A percentile compares a stretch with the other conserved stretches of the same genome.
Evolutionary conservation across 1,140 invertebrate species (phyloP).

Genomic region (Papilio polytes): DNA sequence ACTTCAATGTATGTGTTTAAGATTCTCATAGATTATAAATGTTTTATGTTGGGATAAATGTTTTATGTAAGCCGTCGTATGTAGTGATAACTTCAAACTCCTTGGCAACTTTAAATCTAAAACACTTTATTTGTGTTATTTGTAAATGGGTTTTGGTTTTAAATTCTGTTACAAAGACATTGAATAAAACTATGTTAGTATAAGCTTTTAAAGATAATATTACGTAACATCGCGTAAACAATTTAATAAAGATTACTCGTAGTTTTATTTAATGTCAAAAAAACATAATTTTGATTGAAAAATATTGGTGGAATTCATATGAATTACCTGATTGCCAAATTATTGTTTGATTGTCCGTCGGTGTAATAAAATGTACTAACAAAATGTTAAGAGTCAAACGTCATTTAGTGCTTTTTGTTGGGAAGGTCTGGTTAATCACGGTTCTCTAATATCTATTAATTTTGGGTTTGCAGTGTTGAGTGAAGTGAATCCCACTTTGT

Average conservation of each 20-base stretch:
- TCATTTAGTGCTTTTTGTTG: slow-evolving; percentile 50
- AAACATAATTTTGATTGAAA: neutral
- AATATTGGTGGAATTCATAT: neutral
- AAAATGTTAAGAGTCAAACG: slow-evolving; percentile 36
- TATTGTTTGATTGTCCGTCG: neutral
- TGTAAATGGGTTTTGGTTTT: slow-evolving; percentile 24
- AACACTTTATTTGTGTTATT: neutral
- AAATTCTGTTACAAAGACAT: slow-evolving; percentile 1
- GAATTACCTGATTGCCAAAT: neutral
- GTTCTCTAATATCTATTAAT: slow-evolving; percentile 74
- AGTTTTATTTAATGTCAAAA: slow-evolving; percentile 30
- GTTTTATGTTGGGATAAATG: slow-evolving; percentile 5
- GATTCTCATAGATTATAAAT: neutral
- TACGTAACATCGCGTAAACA: neutral
- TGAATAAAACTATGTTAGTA: slow-evolving; percentile 10
- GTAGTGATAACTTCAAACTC: neutral
- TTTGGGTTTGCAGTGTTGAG: slow-evolving; percentile 82
- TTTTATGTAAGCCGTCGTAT: neutral
- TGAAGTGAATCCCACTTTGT: slow-evolving; percentile 75
- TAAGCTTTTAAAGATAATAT: neutral
- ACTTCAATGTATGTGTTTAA: neutral
- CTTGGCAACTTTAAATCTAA: neutral
- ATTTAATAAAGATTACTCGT: neutral
- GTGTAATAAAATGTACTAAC: slow-evolving; percentile 51
- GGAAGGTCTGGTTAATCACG: slow-evolving; percentile 63